Evolutionary conservation across 2,113 vertebrate genomes (phyloP).

Genomic region (Neodon shergylaensis): DNA sequence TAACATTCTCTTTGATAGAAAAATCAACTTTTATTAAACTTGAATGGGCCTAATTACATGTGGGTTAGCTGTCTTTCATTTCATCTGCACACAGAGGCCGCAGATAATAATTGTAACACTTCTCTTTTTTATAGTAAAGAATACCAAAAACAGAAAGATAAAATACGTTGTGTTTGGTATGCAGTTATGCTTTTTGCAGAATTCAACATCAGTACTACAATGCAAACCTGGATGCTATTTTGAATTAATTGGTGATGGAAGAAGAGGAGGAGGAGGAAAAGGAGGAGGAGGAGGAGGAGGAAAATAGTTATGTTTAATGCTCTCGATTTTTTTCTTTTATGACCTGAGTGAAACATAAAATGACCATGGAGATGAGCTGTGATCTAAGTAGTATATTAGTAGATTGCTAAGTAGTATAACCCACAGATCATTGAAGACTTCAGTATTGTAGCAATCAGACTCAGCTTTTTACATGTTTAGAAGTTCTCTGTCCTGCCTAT

Average conservation of each 20-base stretch:
- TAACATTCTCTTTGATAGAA: conserved; percentile 30
- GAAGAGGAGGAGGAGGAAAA: not conserved
- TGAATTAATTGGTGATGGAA: not conserved
- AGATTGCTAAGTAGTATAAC: not conserved
- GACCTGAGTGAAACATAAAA: conserved; percentile 1
- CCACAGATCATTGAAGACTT: not conserved
- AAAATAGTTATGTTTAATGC: not conserved
- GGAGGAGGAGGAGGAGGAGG: not conserved
- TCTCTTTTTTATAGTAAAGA: conserved; percentile 17
- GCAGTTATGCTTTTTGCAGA: not conserved
- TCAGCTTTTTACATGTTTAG: not conserved
- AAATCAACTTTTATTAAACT: conserved; percentile 34
- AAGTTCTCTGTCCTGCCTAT: not conserved
- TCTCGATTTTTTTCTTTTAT: not conserved
- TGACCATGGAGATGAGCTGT: not conserved
- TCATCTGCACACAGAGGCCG: not conserved
- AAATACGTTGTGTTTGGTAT: not conserved
- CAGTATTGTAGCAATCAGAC: not conserved
- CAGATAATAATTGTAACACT: not conserved
- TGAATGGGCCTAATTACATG: not conserved
- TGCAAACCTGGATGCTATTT: not conserved
- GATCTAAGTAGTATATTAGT: too few relatives aligned
- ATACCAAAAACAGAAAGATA: not conserved
- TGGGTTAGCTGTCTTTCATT: not conserved
- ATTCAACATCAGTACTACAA: not conserved